Evolutionary conservation across 1,140 invertebrate species (phyloP), one percentile per base, ranked within the genome.

Genomic region (Drosophila kohkoa): DNA sequence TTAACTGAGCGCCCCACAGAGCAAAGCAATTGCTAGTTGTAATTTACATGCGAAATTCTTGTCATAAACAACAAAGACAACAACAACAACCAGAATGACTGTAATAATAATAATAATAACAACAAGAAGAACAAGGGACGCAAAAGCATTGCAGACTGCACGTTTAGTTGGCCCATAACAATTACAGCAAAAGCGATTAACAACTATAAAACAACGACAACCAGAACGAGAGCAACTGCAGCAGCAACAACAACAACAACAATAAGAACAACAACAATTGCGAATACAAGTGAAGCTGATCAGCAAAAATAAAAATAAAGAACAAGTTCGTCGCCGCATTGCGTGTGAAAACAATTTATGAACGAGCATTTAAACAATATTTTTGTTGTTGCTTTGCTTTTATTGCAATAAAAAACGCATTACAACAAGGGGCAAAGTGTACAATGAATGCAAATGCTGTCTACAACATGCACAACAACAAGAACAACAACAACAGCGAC

Each of bases 391-490:
- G 20, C 20, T 25, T 63, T 28, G 41, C 38, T 54, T 71, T 63
- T 71, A 63, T 55, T 69, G 35, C 55, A 76, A 77, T 66, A 65
- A 75, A 70, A 66, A 76, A 76, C 57, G 71, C 64, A 82, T 81
- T 87, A 72, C 81, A 75, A 63, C 32, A 25, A 25, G 78, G 70
- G 68, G 73, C 73, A 79, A 79, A 71, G 79, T 81, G 72, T 82
- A 86, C 79, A 82, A 80, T 88, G 66, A 80, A 88, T 86, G 82
- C 83, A 88, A 88, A 87, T 88, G 68, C 70, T 81, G 75, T 64
- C 79, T 66, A 70, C 66, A 62, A 41, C 51, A 51, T 10, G 62
- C 59, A 38, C 68, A 64, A 57, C 48, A 65, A 65, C 64, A 64
- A 13, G 54, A 49, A 4, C 0, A 2, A 20, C 72, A 75, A 52